phyloP scores from a whole-genome alignment of 2,797 vertebrate genomes.

The Darevskia nairensis region DNA sequence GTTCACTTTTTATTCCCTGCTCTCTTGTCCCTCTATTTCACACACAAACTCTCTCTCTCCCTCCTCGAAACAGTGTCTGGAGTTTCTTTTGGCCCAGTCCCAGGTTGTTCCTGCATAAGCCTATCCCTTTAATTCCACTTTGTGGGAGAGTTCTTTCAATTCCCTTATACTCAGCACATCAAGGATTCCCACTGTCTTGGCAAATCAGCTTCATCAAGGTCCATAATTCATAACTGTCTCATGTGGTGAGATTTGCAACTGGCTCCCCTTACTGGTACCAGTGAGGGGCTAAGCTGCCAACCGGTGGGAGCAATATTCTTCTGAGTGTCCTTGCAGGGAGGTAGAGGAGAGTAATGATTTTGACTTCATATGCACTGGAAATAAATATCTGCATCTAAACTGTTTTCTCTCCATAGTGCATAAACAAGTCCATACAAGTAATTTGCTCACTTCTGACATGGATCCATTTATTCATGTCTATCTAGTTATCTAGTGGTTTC shows the following conservation, averaged over 20 bases:
- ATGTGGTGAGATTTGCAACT: conserved; percentile 1
- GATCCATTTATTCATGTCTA: background rate
- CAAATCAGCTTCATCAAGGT: conserved; percentile 30
- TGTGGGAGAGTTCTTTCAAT: background rate
- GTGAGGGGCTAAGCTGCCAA: background rate
- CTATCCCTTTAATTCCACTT: background rate
- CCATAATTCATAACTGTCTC: conserved; percentile 18
- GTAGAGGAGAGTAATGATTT: background rate
- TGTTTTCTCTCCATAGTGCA: background rate
- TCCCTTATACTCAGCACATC: background rate
- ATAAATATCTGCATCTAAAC: background rate
- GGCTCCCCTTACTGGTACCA: background rate
- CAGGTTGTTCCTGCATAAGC: too few relatives aligned
- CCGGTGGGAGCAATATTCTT: background rate
- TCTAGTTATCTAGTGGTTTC: background rate
- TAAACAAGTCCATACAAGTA: background rate
- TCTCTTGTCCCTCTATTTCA: background rate
- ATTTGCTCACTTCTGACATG: background rate
- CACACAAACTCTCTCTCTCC: background rate
- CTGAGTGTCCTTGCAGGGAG: background rate
- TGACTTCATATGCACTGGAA: background rate
- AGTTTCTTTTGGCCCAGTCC: background rate
- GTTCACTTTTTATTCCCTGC: too few relatives aligned
- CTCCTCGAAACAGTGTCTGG: background rate
- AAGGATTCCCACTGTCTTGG: background rate